Percentiles rank a stretch among this genome's conserved stretches.
phyloP scores from a whole-genome alignment of 2,797 vertebrate genomes.

The Carcharodon carcharias region DNA sequence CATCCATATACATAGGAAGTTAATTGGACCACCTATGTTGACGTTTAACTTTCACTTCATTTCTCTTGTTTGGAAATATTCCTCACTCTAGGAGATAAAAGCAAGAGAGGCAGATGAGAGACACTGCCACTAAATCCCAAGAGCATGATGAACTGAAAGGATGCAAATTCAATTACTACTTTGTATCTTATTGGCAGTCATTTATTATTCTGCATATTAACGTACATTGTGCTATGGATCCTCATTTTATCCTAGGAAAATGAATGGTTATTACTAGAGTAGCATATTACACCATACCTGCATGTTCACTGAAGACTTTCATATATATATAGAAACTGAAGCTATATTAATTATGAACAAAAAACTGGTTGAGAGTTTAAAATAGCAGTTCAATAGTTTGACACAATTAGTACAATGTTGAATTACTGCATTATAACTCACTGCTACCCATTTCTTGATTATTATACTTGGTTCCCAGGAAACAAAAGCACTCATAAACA shows the following conservation, averaged over 20 bases:
- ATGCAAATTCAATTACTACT: not conserved
- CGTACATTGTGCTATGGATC: not conserved
- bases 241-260: not conserved
- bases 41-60: no score
- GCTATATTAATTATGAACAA: not conserved
- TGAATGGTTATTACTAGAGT: not conserved
- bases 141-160: not conserved
- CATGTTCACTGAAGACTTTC: not conserved
- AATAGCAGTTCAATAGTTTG: not conserved
- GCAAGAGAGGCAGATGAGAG: not conserved
- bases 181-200: not conserved
- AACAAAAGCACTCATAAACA: not conserved
- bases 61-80: not conserved
- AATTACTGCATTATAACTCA: not conserved
- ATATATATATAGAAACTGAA: not conserved
- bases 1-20: no score
- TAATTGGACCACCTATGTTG: not conserved
- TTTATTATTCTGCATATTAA: not conserved
- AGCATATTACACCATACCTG: not conserved
- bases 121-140: not conserved
- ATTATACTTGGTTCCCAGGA: not conserved
- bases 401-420: not conserved
- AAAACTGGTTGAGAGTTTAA: not conserved
- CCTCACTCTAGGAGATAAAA: not conserved
- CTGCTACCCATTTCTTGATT: not conserved